These are phyloP conservation scores for Athene cunicularia DNA, from an alignment of 2,113 vertebrate species.

Conservation along the genomic window DNA sequence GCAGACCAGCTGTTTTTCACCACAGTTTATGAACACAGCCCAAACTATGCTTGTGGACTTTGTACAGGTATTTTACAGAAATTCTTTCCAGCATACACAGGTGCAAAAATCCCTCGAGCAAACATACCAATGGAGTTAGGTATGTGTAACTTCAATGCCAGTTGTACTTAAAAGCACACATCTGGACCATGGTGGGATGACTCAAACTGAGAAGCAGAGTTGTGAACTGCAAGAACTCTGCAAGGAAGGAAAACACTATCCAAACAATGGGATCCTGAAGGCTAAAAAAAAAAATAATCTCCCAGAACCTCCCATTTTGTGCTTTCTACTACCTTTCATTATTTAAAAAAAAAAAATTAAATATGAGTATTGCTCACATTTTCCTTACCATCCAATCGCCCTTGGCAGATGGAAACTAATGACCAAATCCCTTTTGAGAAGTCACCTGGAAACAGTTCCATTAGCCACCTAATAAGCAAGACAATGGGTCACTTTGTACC, in stretches of 20 bases:
- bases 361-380: neutral
- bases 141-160: slow-evolving; percentile 57
- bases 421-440: slow-evolving; percentile 30
- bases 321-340: neutral
- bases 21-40: neutral
- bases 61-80: slow-evolving; percentile 62
- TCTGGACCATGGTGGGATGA: slow-evolving; percentile 47
- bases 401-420: slow-evolving; percentile 1
- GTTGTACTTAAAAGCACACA: slow-evolving; percentile 56
- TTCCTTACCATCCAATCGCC: neutral
- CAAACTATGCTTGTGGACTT: neutral
- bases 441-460: slow-evolving; percentile 29
- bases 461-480: neutral
- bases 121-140: slow-evolving; percentile 61
- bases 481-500: neutral
- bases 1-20: neutral
- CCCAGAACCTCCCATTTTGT: neutral
- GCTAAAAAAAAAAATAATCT: neutral
- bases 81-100: slow-evolving; percentile 67
- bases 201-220: neutral
- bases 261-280: neutral
- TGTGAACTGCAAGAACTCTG: neutral
- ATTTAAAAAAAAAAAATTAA: neutral
- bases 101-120: slow-evolving; percentile 63
- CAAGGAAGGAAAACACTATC: neutral